Evolutionary conservation across 1,140 invertebrate genomes (phyloP).

Genomic region (Propsilocerus akamusi): DNA sequence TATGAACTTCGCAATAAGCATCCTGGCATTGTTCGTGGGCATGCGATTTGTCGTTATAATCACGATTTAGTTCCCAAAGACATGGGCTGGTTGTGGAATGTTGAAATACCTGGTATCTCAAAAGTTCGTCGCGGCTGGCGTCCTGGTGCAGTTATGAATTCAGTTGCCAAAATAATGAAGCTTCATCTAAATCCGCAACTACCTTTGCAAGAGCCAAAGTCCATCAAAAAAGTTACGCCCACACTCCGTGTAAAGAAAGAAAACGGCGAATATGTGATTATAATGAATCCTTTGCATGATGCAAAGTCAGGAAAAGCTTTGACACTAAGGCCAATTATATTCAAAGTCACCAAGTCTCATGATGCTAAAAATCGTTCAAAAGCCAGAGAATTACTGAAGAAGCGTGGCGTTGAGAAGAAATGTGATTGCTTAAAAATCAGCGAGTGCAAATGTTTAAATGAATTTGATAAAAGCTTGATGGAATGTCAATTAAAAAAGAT

Average conservation of each 20-base stretch:
- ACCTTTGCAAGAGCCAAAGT: conserved; percentile 14
- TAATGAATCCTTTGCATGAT: conserved; percentile 17
- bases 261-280: conserved; percentile 18
- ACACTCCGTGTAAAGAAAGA: conserved; percentile 20
- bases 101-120: conserved; percentile 7
- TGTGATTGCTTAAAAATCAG: conserved; percentile 17
- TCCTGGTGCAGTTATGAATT: conserved; percentile 17
- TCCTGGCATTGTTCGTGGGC: not conserved
- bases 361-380: conserved; percentile 12
- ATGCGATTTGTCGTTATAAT: not conserved
- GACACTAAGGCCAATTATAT: conserved; percentile 20
- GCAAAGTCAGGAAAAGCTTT: conserved; percentile 6
- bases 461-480: conserved; percentile 18
- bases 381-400: conserved; percentile 16
- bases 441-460: conserved; percentile 16
- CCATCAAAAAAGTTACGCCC: conserved; percentile 11
- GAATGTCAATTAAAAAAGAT: conserved; percentile 11
- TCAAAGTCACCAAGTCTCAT: conserved; percentile 16
- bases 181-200: conserved; percentile 20
- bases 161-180: conserved; percentile 17
- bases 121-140: conserved; percentile 14
- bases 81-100: conserved; percentile 24
- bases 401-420: conserved; percentile 16
- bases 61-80: conserved; percentile 13
- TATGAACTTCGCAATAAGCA: not conserved